These are phyloP conservation scores for Drosophila ironensis DNA, from an alignment of 1,140 invertebrate species.

Conservation along the genomic window DNA sequence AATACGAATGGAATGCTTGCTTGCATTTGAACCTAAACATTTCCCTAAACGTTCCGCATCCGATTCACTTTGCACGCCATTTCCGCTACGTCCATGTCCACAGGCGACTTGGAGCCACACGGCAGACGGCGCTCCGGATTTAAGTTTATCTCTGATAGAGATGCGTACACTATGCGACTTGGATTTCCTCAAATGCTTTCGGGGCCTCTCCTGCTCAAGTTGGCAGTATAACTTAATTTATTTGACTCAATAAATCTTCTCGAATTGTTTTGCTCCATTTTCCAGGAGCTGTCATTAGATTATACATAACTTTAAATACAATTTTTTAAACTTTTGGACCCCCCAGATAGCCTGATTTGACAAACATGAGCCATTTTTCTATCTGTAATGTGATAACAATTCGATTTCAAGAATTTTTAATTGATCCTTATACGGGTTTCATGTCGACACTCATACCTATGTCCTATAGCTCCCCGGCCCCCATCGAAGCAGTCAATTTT, in stretches of 20 bases:
- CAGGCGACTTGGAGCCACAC: constrained; percentile 25
- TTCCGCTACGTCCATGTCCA: constrained; percentile 62
- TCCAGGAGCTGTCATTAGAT: background rate
- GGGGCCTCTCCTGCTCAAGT: too few relatives aligned
- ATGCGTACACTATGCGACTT: constrained; percentile 23
- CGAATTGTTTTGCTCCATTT: too few relatives aligned
- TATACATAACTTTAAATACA: too few relatives aligned
- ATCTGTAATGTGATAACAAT: constrained; percentile 23
- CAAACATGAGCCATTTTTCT: background rate
- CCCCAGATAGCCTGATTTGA: background rate
- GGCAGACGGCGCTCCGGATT: constrained; percentile 8
- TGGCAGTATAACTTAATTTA: too few relatives aligned
- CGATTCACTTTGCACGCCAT: constrained; percentile 77
- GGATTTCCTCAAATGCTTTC: background rate
- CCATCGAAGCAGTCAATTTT: constrained; percentile 51
- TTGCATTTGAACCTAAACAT: constrained; percentile 74
- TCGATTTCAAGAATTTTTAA: constrained; percentile 30
- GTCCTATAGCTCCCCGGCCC: background rate
- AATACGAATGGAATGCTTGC: constrained; percentile 61
- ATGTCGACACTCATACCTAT: constrained; percentile 18
- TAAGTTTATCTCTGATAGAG: constrained; percentile 30
- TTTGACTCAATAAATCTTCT: too few relatives aligned
- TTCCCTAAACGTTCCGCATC: constrained; percentile 69
- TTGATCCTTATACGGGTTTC: constrained; percentile 22
- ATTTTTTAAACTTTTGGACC: too few relatives aligned